Evolutionary conservation across 2,113 vertebrate species (phyloP), one percentile per base, ranked within the genome.

Genomic region (Silurus asotus): DNA sequence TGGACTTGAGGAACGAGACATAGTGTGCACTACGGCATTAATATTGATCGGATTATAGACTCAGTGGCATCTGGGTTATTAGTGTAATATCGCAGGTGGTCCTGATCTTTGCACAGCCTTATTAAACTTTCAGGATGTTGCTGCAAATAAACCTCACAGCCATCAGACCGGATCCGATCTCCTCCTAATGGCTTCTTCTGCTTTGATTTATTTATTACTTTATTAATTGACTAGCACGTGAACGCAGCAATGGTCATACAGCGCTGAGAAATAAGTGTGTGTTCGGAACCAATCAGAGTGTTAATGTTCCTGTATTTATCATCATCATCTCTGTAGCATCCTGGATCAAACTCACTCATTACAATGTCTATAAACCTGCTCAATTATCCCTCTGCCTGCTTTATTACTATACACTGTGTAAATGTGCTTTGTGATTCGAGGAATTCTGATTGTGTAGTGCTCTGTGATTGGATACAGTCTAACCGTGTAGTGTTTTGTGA

Each of bases 41-140:
- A 83, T 87, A 82, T 83, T 55, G 84, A 89, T 85, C 55, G 62
- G 65, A 62, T 89, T 80, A 82, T 82, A 78, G 58, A 84, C 84
- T 56, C 84, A 25, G 37, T 87, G 51, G 65, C 28, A 58, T 82
- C 59, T 80, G 37, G 37, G 75, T 84, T 87, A 87, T 82, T 81
- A 49, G 55, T 64, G 79, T 59, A 72, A 87, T 64, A 84, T 85
- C n/a, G 59, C 88, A 72, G 37, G 82, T 62, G 59, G 65, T 81
- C 67, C 13, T 78, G 70, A 53, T 78, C 67, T 82, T 81, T 75
- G 56, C 55, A 56, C 45, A 84, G 48, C 58, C 59, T 75, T 83
- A 81, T 86, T 75, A 69, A 76, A 80, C 59, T 69, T 83, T 81
- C 76, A 70, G 13, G 23, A 74, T 15, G 20, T 84, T 74, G 28